Percentiles rank a stretch among this genome's conserved stretches.
Evolutionary conservation across 30 jellyfish, hydroid and myxozoan genomes (phyloP).

Genomic region (Catostylus mosaicus): DNA sequence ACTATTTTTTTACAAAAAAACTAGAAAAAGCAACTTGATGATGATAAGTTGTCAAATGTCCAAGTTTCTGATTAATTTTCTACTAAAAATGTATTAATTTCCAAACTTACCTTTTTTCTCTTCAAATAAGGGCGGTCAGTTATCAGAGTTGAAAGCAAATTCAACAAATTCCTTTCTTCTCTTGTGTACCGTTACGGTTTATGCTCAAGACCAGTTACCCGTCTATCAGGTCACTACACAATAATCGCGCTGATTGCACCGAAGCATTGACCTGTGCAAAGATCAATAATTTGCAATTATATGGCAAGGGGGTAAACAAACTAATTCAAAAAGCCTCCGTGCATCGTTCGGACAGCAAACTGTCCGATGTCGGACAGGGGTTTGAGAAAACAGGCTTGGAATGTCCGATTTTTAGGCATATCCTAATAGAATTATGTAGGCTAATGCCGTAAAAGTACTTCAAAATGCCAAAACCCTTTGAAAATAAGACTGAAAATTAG

Average conservation of each 20-base stretch:
- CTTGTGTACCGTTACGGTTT: constrained; percentile 77
- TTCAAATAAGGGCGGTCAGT: constrained; percentile 41
- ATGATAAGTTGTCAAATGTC: too few relatives aligned
- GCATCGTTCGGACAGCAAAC: neutral
- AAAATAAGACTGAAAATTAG: too few relatives aligned
- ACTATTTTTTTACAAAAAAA: too few relatives aligned
- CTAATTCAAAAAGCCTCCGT: too few relatives aligned
- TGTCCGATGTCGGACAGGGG: too few relatives aligned
- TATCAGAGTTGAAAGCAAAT: constrained; percentile 29
- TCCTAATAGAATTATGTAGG: too few relatives aligned
- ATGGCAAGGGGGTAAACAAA: constrained; percentile 24
- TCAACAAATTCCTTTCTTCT: constrained; percentile 31
- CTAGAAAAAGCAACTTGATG: too few relatives aligned
- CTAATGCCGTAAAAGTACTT: too few relatives aligned
- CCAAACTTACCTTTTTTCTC: constrained; percentile 48
- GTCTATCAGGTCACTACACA: constrained; percentile 66
- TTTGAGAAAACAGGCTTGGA: too few relatives aligned
- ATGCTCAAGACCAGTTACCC: constrained; percentile 81
- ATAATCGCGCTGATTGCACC: constrained; percentile 29
- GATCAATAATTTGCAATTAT: constrained; percentile 29
- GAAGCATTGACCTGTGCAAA: constrained; percentile 41
- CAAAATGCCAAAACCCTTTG: too few relatives aligned
- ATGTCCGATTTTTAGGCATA: too few relatives aligned
- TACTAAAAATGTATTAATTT: neutral
- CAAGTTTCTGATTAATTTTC: too few relatives aligned